Evolutionary conservation across 2,797 vertebrate genomes (phyloP).

Genomic region (Tenualosa thibaudeaui): DNA sequence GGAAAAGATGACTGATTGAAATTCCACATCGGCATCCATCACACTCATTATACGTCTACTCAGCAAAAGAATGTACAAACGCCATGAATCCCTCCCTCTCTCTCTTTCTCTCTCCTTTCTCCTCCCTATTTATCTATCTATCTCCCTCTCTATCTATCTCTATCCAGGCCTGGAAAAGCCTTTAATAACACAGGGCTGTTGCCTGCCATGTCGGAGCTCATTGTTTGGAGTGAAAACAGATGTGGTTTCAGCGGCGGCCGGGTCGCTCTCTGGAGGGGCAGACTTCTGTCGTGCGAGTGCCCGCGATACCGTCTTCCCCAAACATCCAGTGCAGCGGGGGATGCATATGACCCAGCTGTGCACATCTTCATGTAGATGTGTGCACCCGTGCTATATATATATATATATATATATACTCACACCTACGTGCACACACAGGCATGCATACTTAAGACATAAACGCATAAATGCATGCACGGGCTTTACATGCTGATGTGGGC

Average conservation of each 20-base stretch:
- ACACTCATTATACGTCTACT: constrained; percentile 69
- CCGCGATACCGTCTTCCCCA: constrained; percentile 68
- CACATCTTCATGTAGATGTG: background rate
- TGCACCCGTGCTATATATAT: background rate
- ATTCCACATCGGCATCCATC: constrained; percentile 70
- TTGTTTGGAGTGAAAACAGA: constrained; percentile 83
- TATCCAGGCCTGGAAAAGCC: constrained; percentile 70
- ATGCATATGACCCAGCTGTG: constrained; percentile 55
- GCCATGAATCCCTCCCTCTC: constrained; percentile 18
- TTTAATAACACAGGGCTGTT: constrained; percentile 75
- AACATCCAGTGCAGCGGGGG: constrained; percentile 70
- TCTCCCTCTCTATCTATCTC: background rate
- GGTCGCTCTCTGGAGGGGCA: constrained; percentile 52
- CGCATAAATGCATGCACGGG: background rate
- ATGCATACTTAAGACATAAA: background rate
- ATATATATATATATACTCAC: background rate
- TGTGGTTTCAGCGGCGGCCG: constrained; percentile 63
- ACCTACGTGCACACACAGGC: background rate
- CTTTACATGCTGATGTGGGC: background rate
- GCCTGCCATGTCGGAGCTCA: constrained; percentile 70
- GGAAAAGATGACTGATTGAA: constrained; percentile 70
- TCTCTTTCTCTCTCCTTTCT: constrained; percentile 49
- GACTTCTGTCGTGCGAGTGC: constrained; percentile 60
- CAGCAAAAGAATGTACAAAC: constrained; percentile 68
- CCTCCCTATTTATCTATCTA: background rate